Evolutionary conservation across 2,888 invertebrate genomes (phyloP).

Genomic region (Choreutis nemorana): DNA sequence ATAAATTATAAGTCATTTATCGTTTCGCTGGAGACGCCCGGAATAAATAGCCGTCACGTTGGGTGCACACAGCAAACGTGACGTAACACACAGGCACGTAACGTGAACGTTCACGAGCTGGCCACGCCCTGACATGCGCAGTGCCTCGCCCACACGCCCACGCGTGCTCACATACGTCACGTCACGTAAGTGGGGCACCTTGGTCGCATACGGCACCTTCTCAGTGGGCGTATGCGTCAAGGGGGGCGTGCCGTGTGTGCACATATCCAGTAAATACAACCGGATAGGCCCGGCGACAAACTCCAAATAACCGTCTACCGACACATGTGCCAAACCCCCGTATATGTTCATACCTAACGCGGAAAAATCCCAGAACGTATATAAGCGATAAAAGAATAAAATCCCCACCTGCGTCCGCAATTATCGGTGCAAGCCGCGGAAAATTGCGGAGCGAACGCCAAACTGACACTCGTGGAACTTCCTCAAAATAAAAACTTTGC

Average conservation of each 20-base stretch:
- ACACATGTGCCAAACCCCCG: constrained; percentile 8
- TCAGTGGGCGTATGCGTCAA: constrained; percentile 34
- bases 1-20: constrained; percentile 66
- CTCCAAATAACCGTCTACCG: constrained; percentile 19
- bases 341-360: constrained; percentile 12
- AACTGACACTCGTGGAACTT: constrained; percentile 63
- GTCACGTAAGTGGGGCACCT: constrained; percentile 33
- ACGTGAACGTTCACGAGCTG: constrained; percentile 36
- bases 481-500: constrained; percentile 57
- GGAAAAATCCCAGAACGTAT: constrained; percentile 15
- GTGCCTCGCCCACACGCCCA: constrained; percentile 36
- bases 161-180: constrained; percentile 27
- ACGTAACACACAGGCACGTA: constrained; percentile 23
- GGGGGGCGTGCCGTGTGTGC: constrained; percentile 43
- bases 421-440: constrained; percentile 59
- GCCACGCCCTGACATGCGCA: constrained; percentile 55
- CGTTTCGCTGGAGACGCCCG: constrained; percentile 32
- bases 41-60: constrained; percentile 54
- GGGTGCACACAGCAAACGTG: constrained; percentile 29
- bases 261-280: constrained; percentile 27
- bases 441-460: constrained; percentile 56
- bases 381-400: constrained; percentile 25
- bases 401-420: constrained; percentile 58
- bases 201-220: constrained; percentile 26
- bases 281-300: constrained; percentile 23